Evolutionary conservation across 2,113 vertebrate genomes (phyloP), one percentile per base, ranked within the genome.

Genomic region (Beaufortia kweichowensis): DNA sequence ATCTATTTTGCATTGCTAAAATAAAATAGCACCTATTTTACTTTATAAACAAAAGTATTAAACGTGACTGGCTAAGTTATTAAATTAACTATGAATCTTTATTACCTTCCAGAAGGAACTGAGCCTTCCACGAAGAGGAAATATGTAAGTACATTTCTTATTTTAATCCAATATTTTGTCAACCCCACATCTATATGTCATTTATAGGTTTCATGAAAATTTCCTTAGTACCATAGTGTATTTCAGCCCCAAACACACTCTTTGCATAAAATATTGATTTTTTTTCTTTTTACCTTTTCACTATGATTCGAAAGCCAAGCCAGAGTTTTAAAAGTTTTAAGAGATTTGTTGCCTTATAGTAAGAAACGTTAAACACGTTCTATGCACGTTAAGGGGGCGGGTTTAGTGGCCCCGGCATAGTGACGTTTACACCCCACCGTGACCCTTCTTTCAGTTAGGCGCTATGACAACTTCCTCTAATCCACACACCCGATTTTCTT

Each of bases 71-170:
- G 73, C 26, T 31, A 6, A 33, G 7, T 31, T 61, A 1, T 79
- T 23, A 15, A 11, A 46, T n/a, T 41, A 48, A 57, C 6, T 7
- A 15, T 24, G 57, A 33, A 21, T 82, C 29, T 86, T 53, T 81
- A 86, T 50, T 67, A 0, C 92, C 41, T 71, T 93, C 56, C 88
- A 97, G 96, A 98, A 98, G 86, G 96, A 97, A 86, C 88, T 98
- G 89, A 98, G 96, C 86, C 91, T 98, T 87, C 96, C 96, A 0
- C 94, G 96, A 53, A 92, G 94, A 70, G 94, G 94, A 84, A 92
- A 93, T 77, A 85, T 94, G 96, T 98, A 89, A 98, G 96, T 97
- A 81, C 19, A 7, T 26, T 43, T 72, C 15, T 60, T 24, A 4
- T 5, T 17, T 28, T 23, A 7, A 21, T 23, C 21, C 15, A 12